phyloP scores from a whole-genome alignment of 2,888 invertebrate species.

The Scaeva pyrastri region DNA sequence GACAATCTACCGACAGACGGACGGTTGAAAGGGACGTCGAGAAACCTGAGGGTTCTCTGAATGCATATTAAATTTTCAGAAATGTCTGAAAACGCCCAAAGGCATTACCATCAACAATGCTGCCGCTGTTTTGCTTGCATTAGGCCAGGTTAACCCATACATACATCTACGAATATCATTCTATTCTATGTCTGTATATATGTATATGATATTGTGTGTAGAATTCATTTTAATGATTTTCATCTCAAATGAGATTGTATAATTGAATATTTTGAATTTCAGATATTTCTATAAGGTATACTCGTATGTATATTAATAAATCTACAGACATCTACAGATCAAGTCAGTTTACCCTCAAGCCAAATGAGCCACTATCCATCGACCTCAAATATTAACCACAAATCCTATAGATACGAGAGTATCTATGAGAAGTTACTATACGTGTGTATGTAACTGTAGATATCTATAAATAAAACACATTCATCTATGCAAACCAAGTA shows the following conservation, averaged over 20 bases:
- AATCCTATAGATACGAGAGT: not conserved
- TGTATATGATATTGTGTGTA: not conserved
- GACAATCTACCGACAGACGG: no score
- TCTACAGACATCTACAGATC: conserved; percentile 36
- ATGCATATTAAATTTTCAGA: not conserved
- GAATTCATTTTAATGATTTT: conserved; percentile 55
- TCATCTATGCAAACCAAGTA: conserved; percentile 19
- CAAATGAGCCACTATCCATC: conserved; percentile 42
- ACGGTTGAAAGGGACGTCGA: not conserved
- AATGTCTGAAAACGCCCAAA: not conserved
- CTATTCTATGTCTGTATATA: no score
- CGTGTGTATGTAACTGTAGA: not conserved
- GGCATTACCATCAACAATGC: conserved; percentile 12
- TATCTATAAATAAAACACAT: not conserved
- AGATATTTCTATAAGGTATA: conserved; percentile 44
- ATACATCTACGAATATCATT: no score
- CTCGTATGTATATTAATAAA: conserved; percentile 54
- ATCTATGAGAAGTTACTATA: not conserved
- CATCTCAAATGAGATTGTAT: conserved; percentile 67
- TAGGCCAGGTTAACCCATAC: no score
- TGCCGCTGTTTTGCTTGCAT: not conserved
- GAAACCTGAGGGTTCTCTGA: not conserved
- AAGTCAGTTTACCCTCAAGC: conserved; percentile 46
- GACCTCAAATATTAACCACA: conserved; percentile 28
- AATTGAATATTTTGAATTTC: conserved; percentile 73